phyloP scores from a whole-genome alignment of 2,888 invertebrate species.

The Ischnus inquisitorius region DNA sequence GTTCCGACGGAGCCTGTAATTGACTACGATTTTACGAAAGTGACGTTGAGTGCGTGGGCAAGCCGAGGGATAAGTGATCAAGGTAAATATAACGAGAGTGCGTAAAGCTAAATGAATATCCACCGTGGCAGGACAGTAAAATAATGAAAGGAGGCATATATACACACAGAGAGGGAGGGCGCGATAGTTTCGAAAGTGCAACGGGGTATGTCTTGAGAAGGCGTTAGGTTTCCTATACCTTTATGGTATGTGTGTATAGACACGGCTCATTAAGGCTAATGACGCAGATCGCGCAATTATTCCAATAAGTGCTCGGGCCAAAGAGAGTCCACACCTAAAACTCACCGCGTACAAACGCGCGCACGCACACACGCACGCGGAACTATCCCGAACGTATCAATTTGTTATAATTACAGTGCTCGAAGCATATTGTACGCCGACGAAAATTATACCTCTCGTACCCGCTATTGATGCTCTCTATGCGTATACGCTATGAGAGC shows the following conservation, averaged over 20 bases:
- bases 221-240: slow-evolving; percentile 56
- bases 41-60: slow-evolving; percentile 70
- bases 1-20: slow-evolving; percentile 39
- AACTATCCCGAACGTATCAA: slow-evolving; percentile 77
- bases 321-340: slow-evolving; percentile 37
- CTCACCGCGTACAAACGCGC: slow-evolving; percentile 46
- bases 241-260: slow-evolving; percentile 14
- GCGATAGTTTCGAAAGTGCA: slow-evolving; percentile 75
- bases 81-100: slow-evolving; percentile 62
- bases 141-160: slow-evolving; percentile 49
- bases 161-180: slow-evolving; percentile 11
- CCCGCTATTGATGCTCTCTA: slow-evolving; percentile 55
- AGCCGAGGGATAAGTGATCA: slow-evolving; percentile 39
- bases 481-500: slow-evolving; percentile 48
- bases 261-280: slow-evolving; percentile 81
- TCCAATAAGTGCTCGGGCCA: slow-evolving; percentile 73
- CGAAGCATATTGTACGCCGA: slow-evolving; percentile 73
- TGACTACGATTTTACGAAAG: slow-evolving; percentile 70
- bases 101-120: slow-evolving; percentile 38
- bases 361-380: background rate
- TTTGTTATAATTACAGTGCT: slow-evolving; percentile 81
- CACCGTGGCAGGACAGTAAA: slow-evolving; percentile 55
- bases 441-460: slow-evolving; percentile 77
- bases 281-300: slow-evolving; percentile 79
- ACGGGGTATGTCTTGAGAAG: slow-evolving; percentile 69